Percentiles rank a stretch among this genome's conserved stretches.
These are phyloP conservation scores for Cephus spinipes DNA, from an alignment of 2,888 invertebrate genomes.

Conservation along the genomic window DNA sequence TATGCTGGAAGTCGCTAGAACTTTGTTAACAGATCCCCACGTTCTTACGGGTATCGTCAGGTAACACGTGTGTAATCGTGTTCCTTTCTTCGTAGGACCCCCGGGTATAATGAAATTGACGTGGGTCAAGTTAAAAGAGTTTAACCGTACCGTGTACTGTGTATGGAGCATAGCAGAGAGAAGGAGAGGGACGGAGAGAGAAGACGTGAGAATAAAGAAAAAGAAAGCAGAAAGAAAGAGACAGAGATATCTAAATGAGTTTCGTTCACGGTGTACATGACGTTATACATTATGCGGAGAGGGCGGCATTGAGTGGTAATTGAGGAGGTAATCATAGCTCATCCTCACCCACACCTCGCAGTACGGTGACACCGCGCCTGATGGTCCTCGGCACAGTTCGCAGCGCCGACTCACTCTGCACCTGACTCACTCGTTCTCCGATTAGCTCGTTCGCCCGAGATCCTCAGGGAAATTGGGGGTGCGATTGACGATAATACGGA, in stretches of 20 bases:
- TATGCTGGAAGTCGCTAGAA: not conserved
- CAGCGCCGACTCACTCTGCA: not conserved
- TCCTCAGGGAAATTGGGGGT: not conserved
- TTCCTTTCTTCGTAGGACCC: not conserved
- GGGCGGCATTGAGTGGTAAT: slow-evolving; percentile 60
- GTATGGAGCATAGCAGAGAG: not conserved
- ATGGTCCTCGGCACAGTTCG: slow-evolving; percentile 43
- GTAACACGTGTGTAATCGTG: not conserved
- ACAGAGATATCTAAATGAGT: not conserved
- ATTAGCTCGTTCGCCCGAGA: not conserved
- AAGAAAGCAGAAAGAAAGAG: not conserved
- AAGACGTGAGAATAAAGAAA: not conserved
- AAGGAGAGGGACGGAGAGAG: not conserved
- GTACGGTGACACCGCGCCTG: slow-evolving; percentile 31
- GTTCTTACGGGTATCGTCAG: not conserved
- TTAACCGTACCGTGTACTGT: not conserved
- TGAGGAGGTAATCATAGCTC: slow-evolving; percentile 61
- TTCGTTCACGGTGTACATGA: slow-evolving; percentile 34
- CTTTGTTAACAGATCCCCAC: not conserved
- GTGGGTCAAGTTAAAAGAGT: not conserved
- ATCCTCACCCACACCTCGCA: slow-evolving; percentile 52
- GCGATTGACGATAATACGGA: not conserved
- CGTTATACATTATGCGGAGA: slow-evolving; percentile 53
- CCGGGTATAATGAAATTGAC: not conserved
- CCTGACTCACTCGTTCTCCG: not conserved